Conservation (phyloP, 2,113 vertebrate species). For the Odobenus rosmarus region DNA sequence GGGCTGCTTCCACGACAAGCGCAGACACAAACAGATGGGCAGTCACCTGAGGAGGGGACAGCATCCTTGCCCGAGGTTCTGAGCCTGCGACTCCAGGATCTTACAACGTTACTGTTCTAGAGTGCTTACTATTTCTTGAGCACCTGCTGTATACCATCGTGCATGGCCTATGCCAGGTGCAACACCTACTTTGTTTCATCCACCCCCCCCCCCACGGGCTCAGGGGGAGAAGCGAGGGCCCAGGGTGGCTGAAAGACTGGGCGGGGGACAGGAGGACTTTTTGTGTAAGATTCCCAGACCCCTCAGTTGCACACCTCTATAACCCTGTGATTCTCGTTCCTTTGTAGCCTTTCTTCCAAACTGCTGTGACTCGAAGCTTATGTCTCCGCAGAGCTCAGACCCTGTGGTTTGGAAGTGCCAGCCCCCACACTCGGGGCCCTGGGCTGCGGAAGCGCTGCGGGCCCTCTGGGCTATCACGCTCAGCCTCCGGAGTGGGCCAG, state of each 20-base stretch:
- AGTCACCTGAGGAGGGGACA: accelerated
- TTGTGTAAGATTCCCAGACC: not conserved
- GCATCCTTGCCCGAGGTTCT: accelerated
- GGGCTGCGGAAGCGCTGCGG: accelerated
- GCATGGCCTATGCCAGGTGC: accelerated
- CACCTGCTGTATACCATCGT: not conserved
- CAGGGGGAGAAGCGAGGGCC: accelerated
- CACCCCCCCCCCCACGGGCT: not conserved
- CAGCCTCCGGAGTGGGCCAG: not conserved
- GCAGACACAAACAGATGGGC: not conserved
- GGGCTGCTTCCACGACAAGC: not conserved
- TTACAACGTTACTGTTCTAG: accelerated
- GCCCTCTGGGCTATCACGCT: not conserved
- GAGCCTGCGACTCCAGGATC: not conserved
- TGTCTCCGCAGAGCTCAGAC: not conserved
- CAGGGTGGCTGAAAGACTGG: accelerated
- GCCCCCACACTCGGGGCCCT: accelerated
- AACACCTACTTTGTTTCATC: accelerated
- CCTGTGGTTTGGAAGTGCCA: not conserved
- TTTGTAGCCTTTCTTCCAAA: accelerated
- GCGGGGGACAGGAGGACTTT: not conserved
- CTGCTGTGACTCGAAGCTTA: accelerated
- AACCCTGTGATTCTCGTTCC: not conserved
- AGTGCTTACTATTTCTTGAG: accelerated
- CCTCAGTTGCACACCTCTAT: accelerated